These are phyloP conservation scores for Pammene fasciana DNA, from an alignment of 2,888 invertebrate genomes.

Conservation along the genomic window DNA sequence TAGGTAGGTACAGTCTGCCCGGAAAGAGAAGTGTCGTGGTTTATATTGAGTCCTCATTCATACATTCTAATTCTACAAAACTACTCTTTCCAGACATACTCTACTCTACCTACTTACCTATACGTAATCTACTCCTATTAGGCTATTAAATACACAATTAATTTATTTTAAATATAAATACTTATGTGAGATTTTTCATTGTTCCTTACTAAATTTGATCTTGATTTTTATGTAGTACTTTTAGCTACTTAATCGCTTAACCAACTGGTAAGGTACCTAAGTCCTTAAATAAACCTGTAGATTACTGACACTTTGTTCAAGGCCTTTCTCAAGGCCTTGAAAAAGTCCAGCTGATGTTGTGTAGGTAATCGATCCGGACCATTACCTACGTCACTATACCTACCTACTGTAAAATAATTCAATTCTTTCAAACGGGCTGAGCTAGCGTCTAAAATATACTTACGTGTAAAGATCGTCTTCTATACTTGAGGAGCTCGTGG, in stretches of 20 bases:
- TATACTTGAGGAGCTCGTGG: slow-evolving; percentile 63
- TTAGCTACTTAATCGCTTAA: too few species aligned
- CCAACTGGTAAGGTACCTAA: background rate
- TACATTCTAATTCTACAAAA: too few species aligned
- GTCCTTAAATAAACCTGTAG: slow-evolving; percentile 15
- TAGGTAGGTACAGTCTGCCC: too few species aligned
- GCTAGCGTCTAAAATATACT: slow-evolving; percentile 49
- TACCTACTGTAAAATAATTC: slow-evolving; percentile 3
- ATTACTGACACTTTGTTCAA: slow-evolving; percentile 43
- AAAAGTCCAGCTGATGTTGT: slow-evolving; percentile 51
- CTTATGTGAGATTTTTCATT: too few species aligned
- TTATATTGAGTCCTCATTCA: too few species aligned
- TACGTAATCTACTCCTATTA: too few species aligned
- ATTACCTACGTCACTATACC: slow-evolving; percentile 45
- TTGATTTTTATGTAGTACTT: too few species aligned
- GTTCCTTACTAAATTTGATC: background rate
- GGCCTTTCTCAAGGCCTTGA: slow-evolving; percentile 49
- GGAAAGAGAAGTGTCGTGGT: too few species aligned
- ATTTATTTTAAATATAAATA: too few species aligned
- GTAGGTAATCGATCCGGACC: slow-evolving; percentile 52
- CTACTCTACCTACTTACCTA: too few species aligned
- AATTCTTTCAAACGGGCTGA: background rate
- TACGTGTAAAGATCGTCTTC: slow-evolving; percentile 73
- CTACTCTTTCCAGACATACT: too few species aligned
- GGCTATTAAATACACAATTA: too few species aligned